Percentiles rank a stretch among this genome's conserved stretches.
These are phyloP conservation scores for Philopedon plagiatum DNA, from an alignment of 2,888 invertebrate species.

Conservation along the genomic window DNA sequence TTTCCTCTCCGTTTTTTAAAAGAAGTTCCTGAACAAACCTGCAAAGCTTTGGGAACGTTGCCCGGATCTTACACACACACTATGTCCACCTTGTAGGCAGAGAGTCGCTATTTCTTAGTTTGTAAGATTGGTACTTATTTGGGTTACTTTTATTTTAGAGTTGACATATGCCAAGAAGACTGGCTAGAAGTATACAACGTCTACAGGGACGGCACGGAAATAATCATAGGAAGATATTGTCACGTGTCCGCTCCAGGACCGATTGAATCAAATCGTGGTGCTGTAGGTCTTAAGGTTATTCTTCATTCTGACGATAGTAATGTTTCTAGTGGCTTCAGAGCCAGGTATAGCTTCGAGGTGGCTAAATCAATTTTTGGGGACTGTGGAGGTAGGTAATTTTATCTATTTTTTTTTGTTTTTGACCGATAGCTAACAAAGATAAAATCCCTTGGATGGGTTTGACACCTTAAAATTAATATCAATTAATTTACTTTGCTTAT, in stretches of 20 bases:
- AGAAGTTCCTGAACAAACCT: too few relatives aligned
- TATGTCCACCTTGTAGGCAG: too few relatives aligned
- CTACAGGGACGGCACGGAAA: conserved; percentile 85
- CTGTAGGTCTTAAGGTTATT: conserved; percentile 88
- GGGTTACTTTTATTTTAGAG: conserved; percentile 67
- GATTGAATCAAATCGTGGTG: conserved; percentile 91
- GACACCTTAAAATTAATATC: too few relatives aligned
- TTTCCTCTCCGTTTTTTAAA: too few relatives aligned
- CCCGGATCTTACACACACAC: too few relatives aligned
- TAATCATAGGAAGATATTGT: conserved; percentile 93
- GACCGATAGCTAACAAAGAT: too few relatives aligned
- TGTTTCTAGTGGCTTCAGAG: conserved; percentile 96
- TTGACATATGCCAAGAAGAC: conserved; percentile 88
- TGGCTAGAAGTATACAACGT: conserved; percentile 95
- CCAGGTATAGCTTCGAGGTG: conserved; percentile 92
- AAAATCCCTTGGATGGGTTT: too few relatives aligned
- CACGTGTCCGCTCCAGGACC: conserved; percentile 94
- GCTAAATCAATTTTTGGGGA: conserved; percentile 92
- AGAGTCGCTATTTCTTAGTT: too few relatives aligned
- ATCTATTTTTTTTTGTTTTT: neutral
- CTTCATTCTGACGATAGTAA: conserved; percentile 90
- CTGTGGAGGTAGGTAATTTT: conserved; percentile 81
- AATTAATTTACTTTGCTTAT: too few relatives aligned
- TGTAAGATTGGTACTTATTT: neutral
- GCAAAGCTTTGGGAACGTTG: too few relatives aligned